Percentiles rank a stretch among this genome's conserved stretches.
These are phyloP conservation scores for Phrixothrix hirtus DNA, from an alignment of 2,888 invertebrate genomes.

Conservation along the genomic window DNA sequence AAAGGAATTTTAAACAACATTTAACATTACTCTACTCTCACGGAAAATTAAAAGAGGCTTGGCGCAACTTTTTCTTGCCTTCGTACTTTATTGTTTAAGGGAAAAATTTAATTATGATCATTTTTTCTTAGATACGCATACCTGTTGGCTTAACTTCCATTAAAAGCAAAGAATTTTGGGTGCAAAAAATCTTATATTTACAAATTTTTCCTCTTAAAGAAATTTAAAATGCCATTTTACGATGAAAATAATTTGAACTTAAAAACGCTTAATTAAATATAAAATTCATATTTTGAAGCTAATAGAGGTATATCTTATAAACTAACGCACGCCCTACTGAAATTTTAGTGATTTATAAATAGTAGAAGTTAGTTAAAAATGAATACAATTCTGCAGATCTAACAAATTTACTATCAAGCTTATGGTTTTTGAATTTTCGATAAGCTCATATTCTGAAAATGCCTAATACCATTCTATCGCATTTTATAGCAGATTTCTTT, in stretches of 20 bases:
- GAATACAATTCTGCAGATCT: background rate
- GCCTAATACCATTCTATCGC: too few relatives aligned
- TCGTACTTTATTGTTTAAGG: slow-evolving; percentile 9
- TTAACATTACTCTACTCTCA: background rate
- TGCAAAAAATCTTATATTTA: slow-evolving; percentile 1
- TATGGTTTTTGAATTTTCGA: slow-evolving; percentile 12
- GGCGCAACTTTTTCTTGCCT: slow-evolving; percentile 4
- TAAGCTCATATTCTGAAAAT: slow-evolving; percentile 10
- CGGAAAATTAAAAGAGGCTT: slow-evolving; percentile 10
- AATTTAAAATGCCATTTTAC: slow-evolving; percentile 6
- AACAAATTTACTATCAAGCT: slow-evolving; percentile 2
- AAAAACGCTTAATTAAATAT: background rate
- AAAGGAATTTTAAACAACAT: too few relatives aligned
- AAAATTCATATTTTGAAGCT: background rate
- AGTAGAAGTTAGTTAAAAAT: background rate
- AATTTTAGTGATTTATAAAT: too few relatives aligned
- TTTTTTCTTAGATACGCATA: slow-evolving; percentile 6
- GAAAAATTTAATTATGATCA: slow-evolving; percentile 12
- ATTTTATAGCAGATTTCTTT: too few relatives aligned
- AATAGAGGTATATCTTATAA: too few relatives aligned
- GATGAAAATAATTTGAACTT: slow-evolving; percentile 1
- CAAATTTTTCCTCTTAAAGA: slow-evolving; percentile 5
- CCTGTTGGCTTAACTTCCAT: slow-evolving; percentile 9
- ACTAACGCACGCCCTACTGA: too few relatives aligned
- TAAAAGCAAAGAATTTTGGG: slow-evolving; percentile 2